phyloP scores from a whole-genome alignment of 2,797 vertebrate genomes.

The Macropodus opercularis region DNA sequence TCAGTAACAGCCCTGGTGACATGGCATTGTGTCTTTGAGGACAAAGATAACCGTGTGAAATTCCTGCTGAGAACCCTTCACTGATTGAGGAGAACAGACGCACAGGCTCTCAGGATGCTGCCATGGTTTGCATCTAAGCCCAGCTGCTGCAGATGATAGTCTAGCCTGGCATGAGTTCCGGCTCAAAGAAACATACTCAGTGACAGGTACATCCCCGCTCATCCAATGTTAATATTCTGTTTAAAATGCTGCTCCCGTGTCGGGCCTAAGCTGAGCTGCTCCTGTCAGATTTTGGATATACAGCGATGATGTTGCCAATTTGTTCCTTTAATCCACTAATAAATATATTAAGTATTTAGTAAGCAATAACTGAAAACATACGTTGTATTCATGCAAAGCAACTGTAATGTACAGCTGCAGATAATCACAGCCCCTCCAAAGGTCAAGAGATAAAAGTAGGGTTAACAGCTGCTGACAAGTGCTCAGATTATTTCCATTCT shows the following conservation, averaged over 20 bases:
- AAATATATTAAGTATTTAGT: no score
- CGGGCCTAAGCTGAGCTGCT: background rate
- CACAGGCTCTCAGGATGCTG: conserved; percentile 36
- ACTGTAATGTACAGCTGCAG: conserved; percentile 14
- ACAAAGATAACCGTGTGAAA: conserved; percentile 82
- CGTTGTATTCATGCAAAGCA: background rate
- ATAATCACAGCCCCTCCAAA: conserved; percentile 57
- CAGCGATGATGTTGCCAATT: background rate
- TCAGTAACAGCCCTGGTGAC: conserved; percentile 57
- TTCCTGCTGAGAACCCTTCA: conserved; percentile 60
- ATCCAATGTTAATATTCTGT: conserved; percentile 16
- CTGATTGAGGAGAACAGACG: conserved; percentile 66
- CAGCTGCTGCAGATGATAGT: conserved; percentile 46
- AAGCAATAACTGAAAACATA: background rate
- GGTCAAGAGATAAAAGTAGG: conserved; percentile 76
- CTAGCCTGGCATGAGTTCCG: conserved; percentile 21
- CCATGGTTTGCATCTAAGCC: conserved; percentile 41
- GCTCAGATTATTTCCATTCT: conserved; percentile 76
- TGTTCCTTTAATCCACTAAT: background rate
- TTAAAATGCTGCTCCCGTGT: conserved; percentile 8
- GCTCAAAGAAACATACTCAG: conserved; percentile 42
- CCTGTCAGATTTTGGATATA: background rate
- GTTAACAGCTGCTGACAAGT: conserved; percentile 76
- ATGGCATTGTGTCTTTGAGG: conserved; percentile 70
- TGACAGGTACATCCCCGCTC: conserved; percentile 27